Evolutionary conservation across 2,888 invertebrate genomes (phyloP).

Genomic region (Eumerus sabulonum): DNA sequence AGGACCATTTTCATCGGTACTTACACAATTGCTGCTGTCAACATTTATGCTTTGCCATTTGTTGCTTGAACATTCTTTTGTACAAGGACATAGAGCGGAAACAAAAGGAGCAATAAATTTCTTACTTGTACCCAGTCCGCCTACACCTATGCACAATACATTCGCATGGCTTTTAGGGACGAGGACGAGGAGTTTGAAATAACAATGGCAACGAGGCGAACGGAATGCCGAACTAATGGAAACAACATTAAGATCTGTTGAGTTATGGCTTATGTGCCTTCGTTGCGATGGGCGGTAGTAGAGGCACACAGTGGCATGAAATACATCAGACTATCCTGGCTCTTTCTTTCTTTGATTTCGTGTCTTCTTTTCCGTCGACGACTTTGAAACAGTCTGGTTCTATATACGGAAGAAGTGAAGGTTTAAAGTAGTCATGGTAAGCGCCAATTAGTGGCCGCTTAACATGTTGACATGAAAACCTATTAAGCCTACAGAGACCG

Average conservation of each 20-base stretch:
- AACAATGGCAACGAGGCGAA: slow-evolving; percentile 19
- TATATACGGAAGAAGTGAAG: no score
- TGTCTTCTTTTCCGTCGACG: no score
- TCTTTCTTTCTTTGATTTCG: no score
- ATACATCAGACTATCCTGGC: no score
- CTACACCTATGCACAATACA: slow-evolving; percentile 24
- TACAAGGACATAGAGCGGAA: slow-evolving; percentile 12
- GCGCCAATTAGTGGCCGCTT: no score
- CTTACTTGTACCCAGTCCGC: slow-evolving; percentile 18
- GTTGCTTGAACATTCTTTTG: slow-evolving; percentile 15
- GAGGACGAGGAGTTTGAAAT: no score
- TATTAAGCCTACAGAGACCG: no score
- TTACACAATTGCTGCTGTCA: slow-evolving; percentile 45
- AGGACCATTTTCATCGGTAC: not conserved
- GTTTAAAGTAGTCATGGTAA: no score
- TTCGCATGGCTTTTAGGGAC: no score
- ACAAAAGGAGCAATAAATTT: slow-evolving; percentile 36
- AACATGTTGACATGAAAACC: no score
- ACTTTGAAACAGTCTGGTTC: no score
- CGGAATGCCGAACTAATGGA: slow-evolving; percentile 43
- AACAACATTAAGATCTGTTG: slow-evolving; percentile 56
- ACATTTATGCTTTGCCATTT: slow-evolving; percentile 50
- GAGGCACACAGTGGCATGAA: no score
- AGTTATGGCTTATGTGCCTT: slow-evolving; percentile 27
- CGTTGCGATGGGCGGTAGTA: not conserved